Conservation (phyloP, 2,113 vertebrate species). For the Syngnathus scovelli region DNA sequence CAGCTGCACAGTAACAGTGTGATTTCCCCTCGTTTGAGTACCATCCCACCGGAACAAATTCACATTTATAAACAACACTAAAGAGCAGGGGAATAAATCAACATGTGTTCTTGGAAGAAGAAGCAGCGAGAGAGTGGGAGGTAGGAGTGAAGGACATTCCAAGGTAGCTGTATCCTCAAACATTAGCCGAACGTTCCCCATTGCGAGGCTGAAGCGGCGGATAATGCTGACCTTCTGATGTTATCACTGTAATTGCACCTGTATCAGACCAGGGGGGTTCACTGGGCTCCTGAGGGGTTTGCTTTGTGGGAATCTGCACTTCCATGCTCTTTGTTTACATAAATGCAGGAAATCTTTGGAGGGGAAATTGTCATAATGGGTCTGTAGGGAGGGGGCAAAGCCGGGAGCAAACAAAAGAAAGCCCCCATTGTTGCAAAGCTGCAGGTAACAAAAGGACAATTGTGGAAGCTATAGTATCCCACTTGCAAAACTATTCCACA, state of each 20-base stretch:
- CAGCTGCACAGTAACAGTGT: constrained; percentile 68
- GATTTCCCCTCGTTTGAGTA: constrained; percentile 70
- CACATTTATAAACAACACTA: constrained; percentile 63
- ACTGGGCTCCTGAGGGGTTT: constrained; percentile 61
- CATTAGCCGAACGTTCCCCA: constrained; percentile 31
- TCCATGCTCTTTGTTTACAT: constrained; percentile 74
- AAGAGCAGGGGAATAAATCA: constrained; percentile 53
- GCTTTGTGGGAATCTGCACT: constrained; percentile 68
- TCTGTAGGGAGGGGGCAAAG: constrained; percentile 57
- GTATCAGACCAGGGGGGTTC: constrained; percentile 63
- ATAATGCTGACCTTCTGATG: constrained; percentile 64
- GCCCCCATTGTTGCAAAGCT: constrained; percentile 44
- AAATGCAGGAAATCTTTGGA: constrained; percentile 64
- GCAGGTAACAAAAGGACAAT: constrained; percentile 52
- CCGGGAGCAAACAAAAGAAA: constrained; percentile 52
- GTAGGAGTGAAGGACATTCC: constrained; percentile 46
- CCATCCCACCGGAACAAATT: constrained; percentile 66
- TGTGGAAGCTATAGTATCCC: constrained; percentile 27
- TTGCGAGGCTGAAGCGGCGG: constrained; percentile 51
- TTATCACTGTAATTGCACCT: constrained; percentile 78
- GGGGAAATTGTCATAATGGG: constrained; percentile 66
- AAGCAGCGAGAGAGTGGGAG: constrained; percentile 2
- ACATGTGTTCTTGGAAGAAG: constrained; percentile 42
- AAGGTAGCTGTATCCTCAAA: constrained; percentile 52
- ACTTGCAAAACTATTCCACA: constrained; percentile 14